These are phyloP conservation scores for Onychostoma macrolepis DNA, from an alignment of 2,113 vertebrate genomes.

Conservation along the genomic window DNA sequence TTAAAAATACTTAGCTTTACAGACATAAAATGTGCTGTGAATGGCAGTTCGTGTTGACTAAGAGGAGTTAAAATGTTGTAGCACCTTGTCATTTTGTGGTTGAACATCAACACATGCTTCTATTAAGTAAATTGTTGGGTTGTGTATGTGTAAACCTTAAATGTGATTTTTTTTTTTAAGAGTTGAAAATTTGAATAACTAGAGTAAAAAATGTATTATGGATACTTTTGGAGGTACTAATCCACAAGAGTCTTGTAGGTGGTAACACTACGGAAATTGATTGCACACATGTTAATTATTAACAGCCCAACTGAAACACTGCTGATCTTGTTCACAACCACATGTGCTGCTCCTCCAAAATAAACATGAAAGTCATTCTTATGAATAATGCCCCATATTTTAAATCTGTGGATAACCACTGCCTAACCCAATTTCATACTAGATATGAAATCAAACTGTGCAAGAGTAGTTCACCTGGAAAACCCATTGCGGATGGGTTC, in stretches of 20 bases:
- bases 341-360: slow-evolving; percentile 58
- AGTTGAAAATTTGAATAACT: slow-evolving; percentile 25
- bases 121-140: background rate
- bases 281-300: slow-evolving; percentile 68
- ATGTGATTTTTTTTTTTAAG: slow-evolving; percentile 39
- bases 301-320: slow-evolving; percentile 54
- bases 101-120: slow-evolving; percentile 31
- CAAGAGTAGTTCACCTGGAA: slow-evolving; percentile 26
- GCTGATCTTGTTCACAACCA: slow-evolving; percentile 32
- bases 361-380: slow-evolving; percentile 53
- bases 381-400: slow-evolving; percentile 25
- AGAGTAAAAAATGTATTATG: background rate
- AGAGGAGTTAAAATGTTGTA: slow-evolving; percentile 23
- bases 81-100: slow-evolving; percentile 27
- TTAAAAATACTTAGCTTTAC: background rate
- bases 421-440: background rate
- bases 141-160: background rate
- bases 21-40: background rate
- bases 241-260: slow-evolving; percentile 26
- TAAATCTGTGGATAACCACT: background rate
- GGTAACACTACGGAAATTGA: slow-evolving; percentile 55
- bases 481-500: slow-evolving; percentile 38
- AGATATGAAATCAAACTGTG: background rate
- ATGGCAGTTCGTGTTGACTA: background rate
- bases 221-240: background rate